These are phyloP conservation scores for Conops quadrifasciatus DNA, from an alignment of 2,888 invertebrate species.

Conservation along the genomic window DNA sequence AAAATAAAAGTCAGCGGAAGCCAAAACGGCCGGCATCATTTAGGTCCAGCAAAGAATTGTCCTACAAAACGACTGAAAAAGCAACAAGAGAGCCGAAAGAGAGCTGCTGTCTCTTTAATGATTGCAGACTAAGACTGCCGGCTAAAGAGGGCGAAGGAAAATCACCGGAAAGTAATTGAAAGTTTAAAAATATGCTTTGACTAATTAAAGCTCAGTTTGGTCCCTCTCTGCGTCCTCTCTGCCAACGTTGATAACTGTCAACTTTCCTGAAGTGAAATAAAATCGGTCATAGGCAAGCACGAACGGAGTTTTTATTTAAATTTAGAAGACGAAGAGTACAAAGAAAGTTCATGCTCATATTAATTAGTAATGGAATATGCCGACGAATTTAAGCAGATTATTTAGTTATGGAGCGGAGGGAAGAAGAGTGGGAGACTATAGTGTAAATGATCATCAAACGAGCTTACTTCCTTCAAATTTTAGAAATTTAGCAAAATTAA, in stretches of 20 bases:
- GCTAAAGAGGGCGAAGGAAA: background rate
- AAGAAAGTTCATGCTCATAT: conserved; percentile 1
- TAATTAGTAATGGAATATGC: conserved; percentile 10
- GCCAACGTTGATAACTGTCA: background rate
- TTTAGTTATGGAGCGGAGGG: background rate
- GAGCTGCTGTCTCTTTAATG: background rate
- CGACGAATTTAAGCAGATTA: conserved; percentile 18
- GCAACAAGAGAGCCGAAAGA: background rate
- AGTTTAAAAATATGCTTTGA: conserved; percentile 38
- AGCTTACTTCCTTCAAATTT: no score
- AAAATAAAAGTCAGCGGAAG: conserved; percentile 46
- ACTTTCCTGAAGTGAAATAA: conserved; percentile 44
- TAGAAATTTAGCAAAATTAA: no score
- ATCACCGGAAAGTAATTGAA: background rate
- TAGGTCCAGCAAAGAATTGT: conserved; percentile 6
- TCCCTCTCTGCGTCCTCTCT: background rate
- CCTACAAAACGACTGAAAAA: background rate
- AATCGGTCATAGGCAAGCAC: conserved; percentile 14
- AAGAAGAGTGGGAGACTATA: background rate
- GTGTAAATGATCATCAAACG: no score
- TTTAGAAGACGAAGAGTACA: background rate
- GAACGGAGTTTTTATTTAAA: background rate
- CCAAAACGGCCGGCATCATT: conserved; percentile 3
- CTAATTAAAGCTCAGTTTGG: conserved; percentile 39
- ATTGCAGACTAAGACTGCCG: background rate